These are phyloP conservation scores for Pteropus rufus DNA, from an alignment of 2,797 vertebrate genomes.

Conservation along the genomic window DNA sequence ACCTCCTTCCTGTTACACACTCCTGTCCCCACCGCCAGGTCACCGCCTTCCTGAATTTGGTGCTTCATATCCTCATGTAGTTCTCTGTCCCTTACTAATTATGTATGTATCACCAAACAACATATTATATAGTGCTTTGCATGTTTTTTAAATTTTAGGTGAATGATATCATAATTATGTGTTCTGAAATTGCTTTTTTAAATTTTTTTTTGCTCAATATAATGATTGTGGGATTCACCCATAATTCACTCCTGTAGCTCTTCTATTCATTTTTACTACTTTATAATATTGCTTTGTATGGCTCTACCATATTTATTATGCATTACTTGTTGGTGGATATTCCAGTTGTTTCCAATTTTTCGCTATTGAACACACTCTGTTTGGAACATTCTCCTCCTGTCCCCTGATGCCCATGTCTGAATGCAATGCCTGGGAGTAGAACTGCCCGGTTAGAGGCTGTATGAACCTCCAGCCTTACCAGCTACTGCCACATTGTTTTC, in stretches of 20 bases:
- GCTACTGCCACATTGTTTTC: neutral
- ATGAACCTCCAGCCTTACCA: neutral
- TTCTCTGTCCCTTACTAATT: neutral
- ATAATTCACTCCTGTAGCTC: neutral
- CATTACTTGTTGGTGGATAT: neutral
- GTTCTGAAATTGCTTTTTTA: neutral
- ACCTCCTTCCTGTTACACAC: neutral
- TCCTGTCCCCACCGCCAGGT: neutral
- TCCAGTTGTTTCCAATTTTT: neutral
- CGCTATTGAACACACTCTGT: neutral
- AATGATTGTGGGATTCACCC: neutral
- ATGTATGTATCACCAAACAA: neutral
- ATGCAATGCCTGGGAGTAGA: neutral
- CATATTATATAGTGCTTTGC: neutral
- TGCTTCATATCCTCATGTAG: neutral
- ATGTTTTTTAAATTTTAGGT: neutral
- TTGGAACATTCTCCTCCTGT: neutral
- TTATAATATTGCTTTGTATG: neutral
- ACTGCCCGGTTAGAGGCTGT: neutral
- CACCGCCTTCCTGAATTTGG: neutral
- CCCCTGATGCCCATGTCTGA: neutral
- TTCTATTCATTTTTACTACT: neutral
- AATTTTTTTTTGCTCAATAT: neutral
- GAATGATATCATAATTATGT: neutral
- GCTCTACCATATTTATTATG: neutral